These are phyloP conservation scores for Hirudo medicinalis DNA, from an alignment of 1,140 invertebrate species.

Conservation along the genomic window DNA sequence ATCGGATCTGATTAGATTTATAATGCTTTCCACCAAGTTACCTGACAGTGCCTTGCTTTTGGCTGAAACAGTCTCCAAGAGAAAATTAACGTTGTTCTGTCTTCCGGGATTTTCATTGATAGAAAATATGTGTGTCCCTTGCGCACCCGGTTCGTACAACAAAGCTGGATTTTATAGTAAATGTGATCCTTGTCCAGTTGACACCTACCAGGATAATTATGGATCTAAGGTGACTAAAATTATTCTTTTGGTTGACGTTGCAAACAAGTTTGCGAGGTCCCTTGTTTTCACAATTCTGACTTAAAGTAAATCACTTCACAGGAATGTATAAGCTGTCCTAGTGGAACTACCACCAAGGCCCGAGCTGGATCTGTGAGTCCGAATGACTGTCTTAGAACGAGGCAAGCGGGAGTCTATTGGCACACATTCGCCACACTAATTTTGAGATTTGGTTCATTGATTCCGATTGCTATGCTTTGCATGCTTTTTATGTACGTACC, in stretches of 20 bases:
- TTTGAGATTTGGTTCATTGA: no score
- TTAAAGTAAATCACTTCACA: not conserved
- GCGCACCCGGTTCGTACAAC: not conserved
- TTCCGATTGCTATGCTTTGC: no score
- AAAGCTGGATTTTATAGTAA: not conserved
- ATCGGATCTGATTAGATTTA: not conserved
- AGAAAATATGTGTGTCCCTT: not conserved
- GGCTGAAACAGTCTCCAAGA: not conserved
- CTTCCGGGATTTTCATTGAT: not conserved
- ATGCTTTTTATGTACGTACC: no score
- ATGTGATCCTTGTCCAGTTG: not conserved
- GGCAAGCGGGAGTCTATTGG: no score
- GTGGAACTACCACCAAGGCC: not conserved
- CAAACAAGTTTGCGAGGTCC: no score
- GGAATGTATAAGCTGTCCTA: constrained; percentile 1
- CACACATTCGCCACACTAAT: no score
- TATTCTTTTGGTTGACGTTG: not conserved
- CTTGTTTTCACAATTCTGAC: not conserved
- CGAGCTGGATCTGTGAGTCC: not conserved
- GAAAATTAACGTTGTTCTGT: not conserved
- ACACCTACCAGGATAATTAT: not conserved
- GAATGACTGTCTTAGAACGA: not conserved
- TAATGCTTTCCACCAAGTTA: not conserved
- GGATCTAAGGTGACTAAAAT: not conserved
- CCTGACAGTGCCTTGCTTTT: not conserved